Evolutionary conservation across 2,113 vertebrate species (phyloP), one percentile per base, ranked within the genome.

Genomic region (Willisornis vidua): DNA sequence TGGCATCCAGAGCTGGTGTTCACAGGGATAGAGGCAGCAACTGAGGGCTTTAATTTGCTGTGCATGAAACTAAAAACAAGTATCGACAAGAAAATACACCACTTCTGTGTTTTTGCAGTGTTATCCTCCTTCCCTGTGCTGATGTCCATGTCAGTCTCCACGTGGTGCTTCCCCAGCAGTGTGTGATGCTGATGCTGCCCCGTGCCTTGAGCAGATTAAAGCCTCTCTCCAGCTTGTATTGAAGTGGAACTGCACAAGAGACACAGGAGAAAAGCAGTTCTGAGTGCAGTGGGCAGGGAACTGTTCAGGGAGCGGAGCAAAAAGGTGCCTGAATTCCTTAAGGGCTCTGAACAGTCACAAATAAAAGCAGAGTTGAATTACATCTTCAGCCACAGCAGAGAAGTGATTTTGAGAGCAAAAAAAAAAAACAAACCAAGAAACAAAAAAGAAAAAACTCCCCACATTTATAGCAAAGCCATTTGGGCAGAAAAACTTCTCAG

Each of bases 401-500:
- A 71, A 92, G 43, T 14, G 54, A 52, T n/a, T 81, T 67, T 39
- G 41, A 84, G 70, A 12, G 61, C 54, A 89, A 70, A 73, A 28
- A 70, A 43, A 37, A 37, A 37, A 7, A 37, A 37, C 37, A 7
- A n/a, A n/a, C 37, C 37, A 37, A 37, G 37, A 37, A 45, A 77
- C 31, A 43, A 70, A n/a, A 43, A 57, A 70, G 24, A 12, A 52
- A 6, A 5, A 6, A 4, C 49, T 11, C 5, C 10, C 8, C 35
- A 23, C 20, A 5, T 10, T 77, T 70, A 59, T 1, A 92, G 57
- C 59, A 89, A 77, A 96, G 28, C 29, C 33, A 49, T 89, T 93
- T 48, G 58, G 22, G 24, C n/a, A 84, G n/a, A 78, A 84, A 74
- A 73, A n/a, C 19, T 31, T 80, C 52, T 80, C 95, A 90, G 45